phyloP scores from a whole-genome alignment of 2,113 vertebrate genomes.

The Colius striatus region DNA sequence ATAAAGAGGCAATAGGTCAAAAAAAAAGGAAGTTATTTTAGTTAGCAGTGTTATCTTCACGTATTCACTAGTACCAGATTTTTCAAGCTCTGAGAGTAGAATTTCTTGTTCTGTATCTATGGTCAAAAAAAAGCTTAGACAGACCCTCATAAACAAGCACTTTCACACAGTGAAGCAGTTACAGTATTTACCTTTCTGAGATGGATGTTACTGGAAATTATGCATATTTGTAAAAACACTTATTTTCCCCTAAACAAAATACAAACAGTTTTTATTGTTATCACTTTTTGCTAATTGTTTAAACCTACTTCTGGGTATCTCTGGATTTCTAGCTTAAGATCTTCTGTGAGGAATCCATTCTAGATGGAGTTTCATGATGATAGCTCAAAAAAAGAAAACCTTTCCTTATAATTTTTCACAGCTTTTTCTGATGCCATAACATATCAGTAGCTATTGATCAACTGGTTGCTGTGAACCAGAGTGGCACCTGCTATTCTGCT shows the following conservation, averaged over 20 bases:
- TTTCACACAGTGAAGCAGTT: background rate
- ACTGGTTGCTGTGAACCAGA: background rate
- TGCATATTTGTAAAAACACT: background rate
- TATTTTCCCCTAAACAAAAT: background rate
- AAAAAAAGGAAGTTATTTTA: conserved; percentile 24
- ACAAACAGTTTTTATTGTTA: background rate
- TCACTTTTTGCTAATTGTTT: background rate
- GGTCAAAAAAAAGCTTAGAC: background rate
- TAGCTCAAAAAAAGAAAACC: background rate
- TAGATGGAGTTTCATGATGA: background rate
- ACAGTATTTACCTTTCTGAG: background rate
- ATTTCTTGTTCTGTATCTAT: background rate
- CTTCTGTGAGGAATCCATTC: background rate
- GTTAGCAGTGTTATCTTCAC: background rate
- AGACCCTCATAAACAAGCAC: background rate
- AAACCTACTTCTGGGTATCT: background rate
- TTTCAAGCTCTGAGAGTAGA: background rate
- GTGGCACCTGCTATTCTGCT: background rate
- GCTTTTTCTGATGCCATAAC: background rate
- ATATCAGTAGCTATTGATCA: background rate
- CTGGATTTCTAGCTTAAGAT: background rate
- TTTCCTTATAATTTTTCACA: background rate
- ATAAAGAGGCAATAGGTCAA: conserved; percentile 11
- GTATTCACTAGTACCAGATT: background rate
- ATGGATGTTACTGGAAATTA: background rate